phyloP scores from a whole-genome alignment of 1,140 invertebrate species.

The Varroa destructor region DNA sequence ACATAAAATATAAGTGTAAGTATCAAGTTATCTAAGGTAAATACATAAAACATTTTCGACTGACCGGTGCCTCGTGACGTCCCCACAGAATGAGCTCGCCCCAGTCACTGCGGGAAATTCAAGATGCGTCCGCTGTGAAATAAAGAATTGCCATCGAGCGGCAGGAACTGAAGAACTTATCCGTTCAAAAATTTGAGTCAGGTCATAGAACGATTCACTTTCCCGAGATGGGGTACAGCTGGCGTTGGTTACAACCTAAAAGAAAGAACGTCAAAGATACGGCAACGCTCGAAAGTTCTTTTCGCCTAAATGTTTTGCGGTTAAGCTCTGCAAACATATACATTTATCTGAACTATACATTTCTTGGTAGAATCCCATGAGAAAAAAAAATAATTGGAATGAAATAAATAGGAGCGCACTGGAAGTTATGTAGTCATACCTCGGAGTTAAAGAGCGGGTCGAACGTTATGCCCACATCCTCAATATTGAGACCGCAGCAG shows the following conservation, averaged over 20 bases:
- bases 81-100: not conserved
- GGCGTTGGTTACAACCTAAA: constrained; percentile 2
- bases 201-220: not conserved
- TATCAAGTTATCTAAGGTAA: not conserved
- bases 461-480: not conserved
- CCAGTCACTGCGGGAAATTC: constrained; percentile 5
- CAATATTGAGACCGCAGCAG: not conserved
- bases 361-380: too few species aligned
- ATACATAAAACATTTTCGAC: not conserved
- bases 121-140: constrained; percentile 4
- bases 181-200: not conserved
- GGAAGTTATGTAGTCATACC: not conserved
- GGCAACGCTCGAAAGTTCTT: not conserved
- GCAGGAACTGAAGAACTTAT: not conserved
- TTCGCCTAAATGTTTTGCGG: not conserved
- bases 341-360: too few species aligned
- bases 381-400: too few species aligned
- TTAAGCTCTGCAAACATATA: too few species aligned
- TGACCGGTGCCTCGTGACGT: constrained; percentile 18
- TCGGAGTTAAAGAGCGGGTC: constrained; percentile 10
- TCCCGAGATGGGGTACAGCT: not conserved
- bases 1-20: not conserved
- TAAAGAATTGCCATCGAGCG: constrained; percentile 2
- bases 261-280: not conserved
- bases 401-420: not conserved